Evolutionary conservation across 2,888 invertebrate genomes (phyloP), one percentile per base, ranked within the genome.

Genomic region (Gymnocheta viridis): DNA sequence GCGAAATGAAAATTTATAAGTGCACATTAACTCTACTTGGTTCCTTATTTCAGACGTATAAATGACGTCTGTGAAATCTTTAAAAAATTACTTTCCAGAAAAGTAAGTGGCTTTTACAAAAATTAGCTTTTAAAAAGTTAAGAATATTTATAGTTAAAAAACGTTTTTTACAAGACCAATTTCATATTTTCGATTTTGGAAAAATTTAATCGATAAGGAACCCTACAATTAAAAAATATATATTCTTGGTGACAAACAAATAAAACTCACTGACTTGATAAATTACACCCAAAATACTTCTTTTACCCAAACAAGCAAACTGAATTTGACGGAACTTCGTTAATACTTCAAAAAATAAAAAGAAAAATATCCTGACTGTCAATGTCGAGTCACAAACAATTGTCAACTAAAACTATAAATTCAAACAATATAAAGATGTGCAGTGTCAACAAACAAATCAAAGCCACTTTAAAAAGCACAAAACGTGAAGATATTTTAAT

Each of bases 391-490:
- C 44, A 1, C 14, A 7, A 44, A 10, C 2, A 44, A 17, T 17
- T 17, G 2, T 17, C n/a, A n/a, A 7, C 17, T 19, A 64, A 82
- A 35, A 76, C 32, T 32, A 56, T 41, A 12, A 76, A 38, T 62
- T 58, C 6, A 58, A 56, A 41, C 35, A n/a, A 51, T 32, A 19
- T 17, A 32, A 44, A 41, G 19, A 74, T 76, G 72, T 76, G 35
- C 51, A 72, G 58, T 76, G 76, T 54, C 49, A 83, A 80, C 38
- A 10, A 44, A 24, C 38, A 73, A 82, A 29, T 66, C 29, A 12
- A 56, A 76, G 44, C 17, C 51, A 24, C 62, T 69, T 24, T 19
- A 22, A 64, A 73, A 38, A 51, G 2, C 38, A 38, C 41, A 64
- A 47, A 41, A 56, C 1, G n/a, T 17, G 22, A 47, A 77, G 9